phyloP scores from a whole-genome alignment of 2,888 invertebrate genomes.

The Limenitis camilla region DNA sequence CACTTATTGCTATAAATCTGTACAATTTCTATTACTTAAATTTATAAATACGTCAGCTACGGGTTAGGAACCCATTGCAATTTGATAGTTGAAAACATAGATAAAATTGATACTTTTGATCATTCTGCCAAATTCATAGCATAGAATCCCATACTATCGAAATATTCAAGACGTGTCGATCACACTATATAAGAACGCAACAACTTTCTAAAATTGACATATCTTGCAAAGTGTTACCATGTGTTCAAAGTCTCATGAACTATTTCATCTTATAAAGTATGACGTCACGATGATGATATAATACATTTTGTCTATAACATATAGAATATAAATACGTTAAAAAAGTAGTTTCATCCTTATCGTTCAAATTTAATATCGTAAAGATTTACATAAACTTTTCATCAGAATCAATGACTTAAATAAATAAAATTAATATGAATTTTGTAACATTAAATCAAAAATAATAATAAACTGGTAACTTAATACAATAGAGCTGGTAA shows the following conservation, averaged over 20 bases:
- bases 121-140: slow-evolving; percentile 28
- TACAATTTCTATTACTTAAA: slow-evolving; percentile 65
- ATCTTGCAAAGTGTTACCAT: slow-evolving; percentile 36
- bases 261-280: neutral
- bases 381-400: no score
- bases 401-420: no score
- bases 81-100: slow-evolving; percentile 71
- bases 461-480: no score
- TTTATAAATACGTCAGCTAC: slow-evolving; percentile 74
- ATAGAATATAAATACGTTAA: no score
- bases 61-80: slow-evolving; percentile 73
- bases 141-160: slow-evolving; percentile 25
- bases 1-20: slow-evolving; percentile 66
- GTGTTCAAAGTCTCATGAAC: neutral
- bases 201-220: slow-evolving; percentile 65
- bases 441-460: no score
- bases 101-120: slow-evolving; percentile 42
- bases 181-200: slow-evolving; percentile 44
- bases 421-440: no score
- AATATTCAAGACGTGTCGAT: slow-evolving; percentile 46
- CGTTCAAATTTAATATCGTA: no score
- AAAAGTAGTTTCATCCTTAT: no score
- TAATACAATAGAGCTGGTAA: no score
- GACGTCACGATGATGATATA: slow-evolving; percentile 3
- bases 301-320: neutral